Evolutionary conservation across 2,113 vertebrate species (phyloP).

Genomic region (Hemiscyllium ocellatum): DNA sequence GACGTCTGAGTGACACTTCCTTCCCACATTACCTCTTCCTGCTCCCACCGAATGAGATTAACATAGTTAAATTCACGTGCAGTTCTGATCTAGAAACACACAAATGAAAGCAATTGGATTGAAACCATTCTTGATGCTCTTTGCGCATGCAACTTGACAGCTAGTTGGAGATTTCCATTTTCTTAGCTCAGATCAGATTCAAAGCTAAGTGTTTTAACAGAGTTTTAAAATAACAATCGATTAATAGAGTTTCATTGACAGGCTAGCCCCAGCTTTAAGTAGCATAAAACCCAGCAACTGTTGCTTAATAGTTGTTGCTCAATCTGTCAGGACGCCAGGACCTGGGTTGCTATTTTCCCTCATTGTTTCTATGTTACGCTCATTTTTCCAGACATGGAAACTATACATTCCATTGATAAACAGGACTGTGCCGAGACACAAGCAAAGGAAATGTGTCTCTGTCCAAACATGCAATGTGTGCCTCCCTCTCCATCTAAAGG

Average conservation of each 20-base stretch:
- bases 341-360: slow-evolving; percentile 33
- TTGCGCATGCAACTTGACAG: not conserved
- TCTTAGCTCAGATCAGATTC: not conserved
- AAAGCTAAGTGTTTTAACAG: not conserved
- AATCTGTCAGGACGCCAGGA: slow-evolving; percentile 6
- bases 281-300: not conserved
- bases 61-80: not conserved
- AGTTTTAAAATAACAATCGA: not conserved
- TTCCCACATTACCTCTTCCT: not conserved
- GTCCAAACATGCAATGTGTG: not conserved
- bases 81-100: not conserved
- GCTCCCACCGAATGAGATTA: not conserved
- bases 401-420: slow-evolving; percentile 34
- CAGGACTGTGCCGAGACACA: not conserved
- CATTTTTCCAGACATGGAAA: slow-evolving; percentile 32
- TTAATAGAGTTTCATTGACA: not conserved
- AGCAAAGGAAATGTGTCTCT: not conserved
- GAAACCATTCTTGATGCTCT: not conserved
- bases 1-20: not conserved
- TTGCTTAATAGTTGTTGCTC: not conserved
- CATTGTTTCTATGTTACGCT: slow-evolving; percentile 21
- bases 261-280: slow-evolving; percentile 1
- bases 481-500: not conserved
- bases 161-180: not conserved
- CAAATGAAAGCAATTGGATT: not conserved